Evolutionary conservation across 2,888 invertebrate species (phyloP).

Genomic region (Selenia dentaria): DNA sequence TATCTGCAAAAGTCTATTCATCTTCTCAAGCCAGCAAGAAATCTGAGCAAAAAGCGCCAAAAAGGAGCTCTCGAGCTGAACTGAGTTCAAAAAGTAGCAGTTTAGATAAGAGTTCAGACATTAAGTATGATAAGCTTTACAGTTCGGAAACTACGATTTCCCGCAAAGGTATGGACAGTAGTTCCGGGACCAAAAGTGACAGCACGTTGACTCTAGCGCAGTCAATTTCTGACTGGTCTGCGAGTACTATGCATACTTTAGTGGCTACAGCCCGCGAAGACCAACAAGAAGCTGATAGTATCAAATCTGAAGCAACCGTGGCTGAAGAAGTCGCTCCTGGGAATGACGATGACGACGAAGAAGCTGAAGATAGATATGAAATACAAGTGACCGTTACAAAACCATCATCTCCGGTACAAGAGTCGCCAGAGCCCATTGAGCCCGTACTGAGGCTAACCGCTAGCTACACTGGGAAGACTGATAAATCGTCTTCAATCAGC

Average conservation of each 20-base stretch:
- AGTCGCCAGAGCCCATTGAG: conserved; percentile 49
- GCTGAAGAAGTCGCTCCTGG: conserved; percentile 60
- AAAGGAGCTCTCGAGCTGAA: conserved; percentile 70
- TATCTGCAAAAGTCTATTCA: conserved; percentile 83
- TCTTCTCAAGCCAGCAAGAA: conserved; percentile 81
- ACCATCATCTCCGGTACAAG: conserved; percentile 46
- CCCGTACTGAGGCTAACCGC: conserved; percentile 65
- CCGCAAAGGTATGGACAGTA: conserved; percentile 82
- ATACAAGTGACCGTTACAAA: conserved; percentile 45
- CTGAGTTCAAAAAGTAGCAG: conserved; percentile 86
- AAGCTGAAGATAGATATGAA: conserved; percentile 50
- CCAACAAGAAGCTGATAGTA: conserved; percentile 66
- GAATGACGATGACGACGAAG: conserved; percentile 25
- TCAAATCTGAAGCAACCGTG: conserved; percentile 77
- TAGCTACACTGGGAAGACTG: conserved; percentile 60
- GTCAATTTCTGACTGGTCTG: conserved; percentile 93
- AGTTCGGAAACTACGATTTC: conserved; percentile 85
- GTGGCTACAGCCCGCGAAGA: conserved; percentile 85
- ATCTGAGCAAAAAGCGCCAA: conserved; percentile 75
- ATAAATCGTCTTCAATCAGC: conserved; percentile 81
- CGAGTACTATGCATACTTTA: conserved; percentile 90
- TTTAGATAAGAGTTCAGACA: conserved; percentile 82
- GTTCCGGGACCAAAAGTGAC: conserved; percentile 91
- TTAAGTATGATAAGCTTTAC: conserved; percentile 85
- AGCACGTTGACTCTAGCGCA: conserved; percentile 91